Conservation (phyloP, 2,797 vertebrate genomes). For the Spinus olivaceus region DNA sequence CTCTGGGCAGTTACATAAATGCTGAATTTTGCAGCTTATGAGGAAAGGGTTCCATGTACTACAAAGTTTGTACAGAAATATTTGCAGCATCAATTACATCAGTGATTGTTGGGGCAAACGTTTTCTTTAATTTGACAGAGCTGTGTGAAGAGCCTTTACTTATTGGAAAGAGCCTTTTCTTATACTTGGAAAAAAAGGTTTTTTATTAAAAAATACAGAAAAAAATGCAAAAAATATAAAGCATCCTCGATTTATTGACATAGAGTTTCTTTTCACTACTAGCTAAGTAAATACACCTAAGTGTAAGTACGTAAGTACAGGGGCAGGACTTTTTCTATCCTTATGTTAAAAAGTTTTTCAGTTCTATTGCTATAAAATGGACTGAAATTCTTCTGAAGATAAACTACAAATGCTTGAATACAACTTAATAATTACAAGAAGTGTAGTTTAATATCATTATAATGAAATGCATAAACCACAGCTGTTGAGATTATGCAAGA, state of each 20-base stretch:
- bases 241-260: background rate
- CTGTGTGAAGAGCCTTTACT: background rate
- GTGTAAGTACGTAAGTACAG: background rate
- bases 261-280: background rate
- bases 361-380: background rate
- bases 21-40: background rate
- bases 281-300: background rate
- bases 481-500: background rate
- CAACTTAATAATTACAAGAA: background rate
- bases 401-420: background rate
- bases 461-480: background rate
- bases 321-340: background rate
- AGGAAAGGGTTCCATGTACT: background rate
- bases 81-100: background rate
- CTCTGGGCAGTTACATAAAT: background rate
- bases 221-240: background rate
- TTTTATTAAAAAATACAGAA: background rate
- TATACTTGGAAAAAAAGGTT: background rate
- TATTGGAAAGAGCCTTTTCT: background rate
- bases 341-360: background rate
- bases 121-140: background rate
- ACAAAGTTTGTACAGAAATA: background rate
- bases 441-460: background rate
- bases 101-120: background rate
- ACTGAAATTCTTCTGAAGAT: background rate